A percentile compares a stretch with the other conserved stretches of the same genome.
These are phyloP conservation scores for Orchestes rusci DNA, from an alignment of 2,888 invertebrate genomes.

Conservation along the genomic window DNA sequence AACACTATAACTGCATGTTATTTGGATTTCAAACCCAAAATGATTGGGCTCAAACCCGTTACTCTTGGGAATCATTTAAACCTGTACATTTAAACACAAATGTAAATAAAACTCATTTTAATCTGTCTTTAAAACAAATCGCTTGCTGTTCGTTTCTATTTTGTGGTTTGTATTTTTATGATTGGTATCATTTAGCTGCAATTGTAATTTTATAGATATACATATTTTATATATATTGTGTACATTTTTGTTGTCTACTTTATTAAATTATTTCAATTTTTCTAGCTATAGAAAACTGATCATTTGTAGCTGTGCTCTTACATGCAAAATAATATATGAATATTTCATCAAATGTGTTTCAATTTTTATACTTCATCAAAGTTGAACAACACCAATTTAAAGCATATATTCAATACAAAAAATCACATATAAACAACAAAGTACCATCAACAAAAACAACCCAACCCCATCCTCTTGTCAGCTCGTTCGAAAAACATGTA, in stretches of 20 bases:
- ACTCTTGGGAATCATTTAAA: conserved; percentile 22
- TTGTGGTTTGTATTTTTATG: conserved; percentile 27
- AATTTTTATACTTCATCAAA: not conserved
- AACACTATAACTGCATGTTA: conserved; percentile 18
- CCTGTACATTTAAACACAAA: conserved; percentile 37
- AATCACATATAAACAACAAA: not conserved
- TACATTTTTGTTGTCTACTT: conserved; percentile 41
- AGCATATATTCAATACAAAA: no score
- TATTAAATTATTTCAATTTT: conserved; percentile 42
- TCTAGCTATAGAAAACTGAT: conserved; percentile 33
- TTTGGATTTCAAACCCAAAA: not conserved
- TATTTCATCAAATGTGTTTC: conserved; percentile 22
- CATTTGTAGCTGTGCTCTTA: conserved; percentile 42
- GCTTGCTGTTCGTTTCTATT: conserved; percentile 23
- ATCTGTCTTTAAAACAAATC: conserved; percentile 29
- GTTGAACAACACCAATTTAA: no score
- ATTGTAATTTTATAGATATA: conserved; percentile 33
- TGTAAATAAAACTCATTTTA: conserved; percentile 37
- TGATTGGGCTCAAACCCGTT: conserved; percentile 9
- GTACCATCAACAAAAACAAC: conserved; percentile 26
- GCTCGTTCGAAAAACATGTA: conserved; percentile 57
- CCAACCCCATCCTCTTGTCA: conserved; percentile 36
- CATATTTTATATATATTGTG: conserved; percentile 35
- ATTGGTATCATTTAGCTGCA: conserved; percentile 32
- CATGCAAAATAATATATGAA: conserved; percentile 35